These are phyloP conservation scores for Chloebia gouldiae DNA, from an alignment of 2,113 vertebrate species.

Conservation along the genomic window DNA sequence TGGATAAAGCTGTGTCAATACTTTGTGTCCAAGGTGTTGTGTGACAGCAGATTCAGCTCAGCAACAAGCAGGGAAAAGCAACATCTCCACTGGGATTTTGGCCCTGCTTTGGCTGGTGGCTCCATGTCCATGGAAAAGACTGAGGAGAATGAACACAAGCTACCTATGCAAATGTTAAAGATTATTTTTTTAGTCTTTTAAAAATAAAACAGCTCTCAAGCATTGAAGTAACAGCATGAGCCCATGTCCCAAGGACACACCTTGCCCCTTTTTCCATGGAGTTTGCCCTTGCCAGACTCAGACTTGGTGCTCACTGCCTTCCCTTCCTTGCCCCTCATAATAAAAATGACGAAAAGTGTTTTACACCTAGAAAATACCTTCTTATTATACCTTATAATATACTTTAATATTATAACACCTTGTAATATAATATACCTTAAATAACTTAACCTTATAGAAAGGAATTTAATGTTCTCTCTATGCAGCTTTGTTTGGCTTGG, in stretches of 20 bases:
- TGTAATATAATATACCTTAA: neutral
- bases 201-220: neutral
- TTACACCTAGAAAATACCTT: neutral
- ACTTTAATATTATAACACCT: too few relatives aligned
- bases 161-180: neutral
- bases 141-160: neutral
- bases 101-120: neutral
- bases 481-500: neutral
- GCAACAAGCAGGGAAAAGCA: neutral
- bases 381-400: neutral
- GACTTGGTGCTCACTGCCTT: neutral
- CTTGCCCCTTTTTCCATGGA: neutral
- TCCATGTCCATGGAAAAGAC: neutral
- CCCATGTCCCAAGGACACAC: neutral
- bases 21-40: neutral
- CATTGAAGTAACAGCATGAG: neutral
- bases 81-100: neutral
- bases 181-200: neutral
- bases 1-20: conserved; percentile 17
- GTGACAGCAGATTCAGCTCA: neutral
- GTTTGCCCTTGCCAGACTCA: neutral
- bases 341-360: neutral
- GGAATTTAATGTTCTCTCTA: neutral
- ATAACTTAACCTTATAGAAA: neutral
- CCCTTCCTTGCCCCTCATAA: neutral